A percentile compares a stretch with the other conserved stretches of the same genome.
Evolutionary conservation across 2,888 invertebrate species (phyloP).

Genomic region (Ischnus inquisitorius): DNA sequence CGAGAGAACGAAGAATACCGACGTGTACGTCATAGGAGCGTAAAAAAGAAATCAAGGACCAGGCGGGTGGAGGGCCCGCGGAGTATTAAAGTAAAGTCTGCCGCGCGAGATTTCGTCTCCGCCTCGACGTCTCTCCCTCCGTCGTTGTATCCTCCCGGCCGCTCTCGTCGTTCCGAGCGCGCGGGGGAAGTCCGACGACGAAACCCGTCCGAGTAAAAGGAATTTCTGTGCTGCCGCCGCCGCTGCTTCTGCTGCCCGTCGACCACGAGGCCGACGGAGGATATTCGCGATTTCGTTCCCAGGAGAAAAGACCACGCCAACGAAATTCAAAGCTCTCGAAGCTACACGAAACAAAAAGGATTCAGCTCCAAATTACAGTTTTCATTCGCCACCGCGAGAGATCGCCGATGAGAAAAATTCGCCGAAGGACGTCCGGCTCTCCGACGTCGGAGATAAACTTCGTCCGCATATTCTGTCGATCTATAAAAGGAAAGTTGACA

Average conservation of each 20-base stretch:
- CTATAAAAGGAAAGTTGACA: conserved; percentile 10
- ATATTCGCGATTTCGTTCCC: conserved; percentile 71
- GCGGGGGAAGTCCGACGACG: conserved; percentile 57
- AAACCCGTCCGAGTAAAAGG: conserved; percentile 67
- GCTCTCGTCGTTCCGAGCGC: conserved; percentile 41
- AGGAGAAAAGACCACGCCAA: conserved; percentile 46
- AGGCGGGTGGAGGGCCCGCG: conserved; percentile 64
- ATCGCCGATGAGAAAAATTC: neutral
- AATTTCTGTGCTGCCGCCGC: conserved; percentile 54
- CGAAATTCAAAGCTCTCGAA: conserved; percentile 17
- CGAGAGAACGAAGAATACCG: conserved; percentile 22
- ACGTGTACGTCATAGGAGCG: conserved; percentile 63
- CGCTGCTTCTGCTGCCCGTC: conserved; percentile 26
- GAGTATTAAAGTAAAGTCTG: conserved; percentile 72
- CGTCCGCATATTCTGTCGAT: neutral
- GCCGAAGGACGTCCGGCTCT: neutral
- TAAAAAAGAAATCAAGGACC: conserved; percentile 71
- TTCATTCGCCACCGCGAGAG: neutral
- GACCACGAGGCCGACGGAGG: conserved; percentile 67
- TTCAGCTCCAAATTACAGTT: neutral
- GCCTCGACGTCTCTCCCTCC: conserved; percentile 48
- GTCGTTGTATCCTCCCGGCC: conserved; percentile 16
- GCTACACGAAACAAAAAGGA: neutral
- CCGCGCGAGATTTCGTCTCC: conserved; percentile 53
- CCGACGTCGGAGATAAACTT: neutral